Percentiles rank a stretch among this genome's conserved stretches.
Evolutionary conservation across 2,888 invertebrate genomes (phyloP).

Genomic region (Carabus problematicus): DNA sequence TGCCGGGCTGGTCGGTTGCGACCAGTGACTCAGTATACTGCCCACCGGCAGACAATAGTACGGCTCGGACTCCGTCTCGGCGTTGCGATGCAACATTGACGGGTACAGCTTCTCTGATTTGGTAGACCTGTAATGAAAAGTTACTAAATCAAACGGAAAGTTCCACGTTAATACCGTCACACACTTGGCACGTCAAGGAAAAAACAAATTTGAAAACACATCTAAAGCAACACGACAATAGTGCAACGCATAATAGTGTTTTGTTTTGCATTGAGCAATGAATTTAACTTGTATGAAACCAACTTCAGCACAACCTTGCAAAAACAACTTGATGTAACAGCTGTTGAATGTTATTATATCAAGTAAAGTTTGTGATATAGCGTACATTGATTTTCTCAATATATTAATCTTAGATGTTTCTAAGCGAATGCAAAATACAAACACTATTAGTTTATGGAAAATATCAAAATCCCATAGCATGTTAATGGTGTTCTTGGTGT

Average conservation of each 20-base stretch:
- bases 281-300: neutral
- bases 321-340: neutral
- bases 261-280: slow-evolving; percentile 28
- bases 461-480: slow-evolving; percentile 29
- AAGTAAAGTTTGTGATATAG: too few species aligned
- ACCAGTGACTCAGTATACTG: slow-evolving; percentile 65
- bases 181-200: slow-evolving; percentile 4
- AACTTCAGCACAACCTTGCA: neutral
- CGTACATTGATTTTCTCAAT: too few species aligned
- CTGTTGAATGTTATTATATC: too few species aligned
- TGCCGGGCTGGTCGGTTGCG: slow-evolving; percentile 78
- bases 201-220: slow-evolving; percentile 37
- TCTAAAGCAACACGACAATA: slow-evolving; percentile 47
- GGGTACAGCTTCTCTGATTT: slow-evolving; percentile 95
- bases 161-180: neutral
- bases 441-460: slow-evolving; percentile 21
- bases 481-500: slow-evolving; percentile 38
- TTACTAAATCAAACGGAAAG: slow-evolving; percentile 11
- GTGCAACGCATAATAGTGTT: slow-evolving; percentile 25
- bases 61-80: slow-evolving; percentile 80
- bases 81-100: slow-evolving; percentile 84
- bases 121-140: slow-evolving; percentile 75
- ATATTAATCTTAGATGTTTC: neutral
- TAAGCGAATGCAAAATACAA: neutral
- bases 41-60: slow-evolving; percentile 85